Percentiles rank a stretch among this genome's conserved stretches.
Conservation (phyloP, 2,888 invertebrate genomes). For the Leptinotarsa rubiginosa region DNA sequence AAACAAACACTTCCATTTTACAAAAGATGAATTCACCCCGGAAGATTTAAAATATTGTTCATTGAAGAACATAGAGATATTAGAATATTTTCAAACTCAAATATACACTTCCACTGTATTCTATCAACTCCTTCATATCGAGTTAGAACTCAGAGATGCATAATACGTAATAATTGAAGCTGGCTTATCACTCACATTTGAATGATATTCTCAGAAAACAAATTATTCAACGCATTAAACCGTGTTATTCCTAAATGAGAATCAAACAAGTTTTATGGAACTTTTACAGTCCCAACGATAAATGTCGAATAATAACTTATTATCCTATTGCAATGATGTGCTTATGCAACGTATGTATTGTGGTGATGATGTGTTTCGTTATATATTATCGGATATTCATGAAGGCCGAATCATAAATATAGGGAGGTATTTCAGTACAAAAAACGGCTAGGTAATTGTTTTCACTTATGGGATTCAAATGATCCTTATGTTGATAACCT, state of each 20-base stretch:
- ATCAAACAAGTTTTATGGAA: neutral
- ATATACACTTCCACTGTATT: no score
- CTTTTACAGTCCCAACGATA: neutral
- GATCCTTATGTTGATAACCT: conserved; percentile 5
- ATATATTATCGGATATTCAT: neutral
- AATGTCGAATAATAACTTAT: neutral
- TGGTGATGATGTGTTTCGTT: neutral
- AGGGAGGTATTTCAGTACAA: neutral
- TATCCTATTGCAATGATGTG: neutral
- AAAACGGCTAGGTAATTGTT: conserved; percentile 9
- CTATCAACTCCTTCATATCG: no score
- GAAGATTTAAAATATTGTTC: no score
- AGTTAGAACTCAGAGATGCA: no score
- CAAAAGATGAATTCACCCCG: no score
- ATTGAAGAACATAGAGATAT: no score
- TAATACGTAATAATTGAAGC: no score
- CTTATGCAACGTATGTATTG: neutral
- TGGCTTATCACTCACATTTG: neutral
- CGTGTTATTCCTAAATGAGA: neutral
- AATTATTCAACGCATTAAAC: neutral
- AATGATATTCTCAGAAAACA: neutral
- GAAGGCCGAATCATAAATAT: conserved; percentile 8
- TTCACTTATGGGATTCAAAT: conserved; percentile 4
- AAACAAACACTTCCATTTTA: no score
- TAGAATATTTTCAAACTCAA: no score